Conservation (phyloP, 1,140 invertebrate genomes). For the Drosophila cardini region DNA sequence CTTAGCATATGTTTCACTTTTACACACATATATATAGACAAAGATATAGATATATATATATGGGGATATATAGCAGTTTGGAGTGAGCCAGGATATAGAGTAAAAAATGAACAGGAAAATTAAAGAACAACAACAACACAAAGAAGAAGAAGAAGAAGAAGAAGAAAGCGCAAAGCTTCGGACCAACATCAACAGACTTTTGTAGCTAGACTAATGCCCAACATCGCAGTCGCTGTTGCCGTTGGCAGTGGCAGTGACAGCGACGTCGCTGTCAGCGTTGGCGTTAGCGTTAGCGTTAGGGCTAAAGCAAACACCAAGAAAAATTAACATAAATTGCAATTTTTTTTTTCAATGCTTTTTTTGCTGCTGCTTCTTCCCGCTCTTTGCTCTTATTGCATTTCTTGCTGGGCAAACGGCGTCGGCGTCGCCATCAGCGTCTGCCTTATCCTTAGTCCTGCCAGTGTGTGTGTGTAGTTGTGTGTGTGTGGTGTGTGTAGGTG, state of each 20-base stretch:
- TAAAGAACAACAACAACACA: slow-evolving; percentile 1
- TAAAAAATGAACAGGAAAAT: slow-evolving; percentile 36
- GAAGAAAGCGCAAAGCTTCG: slow-evolving; percentile 35
- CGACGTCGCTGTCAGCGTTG: slow-evolving; percentile 1
- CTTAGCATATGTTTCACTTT: slow-evolving; percentile 56
- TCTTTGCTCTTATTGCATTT: slow-evolving; percentile 57
- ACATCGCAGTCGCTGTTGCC: not conserved
- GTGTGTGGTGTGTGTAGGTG: not conserved
- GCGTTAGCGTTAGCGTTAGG: slow-evolving; percentile 3
- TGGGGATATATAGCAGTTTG: not conserved
- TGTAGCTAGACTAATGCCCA: slow-evolving; percentile 16
- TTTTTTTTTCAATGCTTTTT: slow-evolving; percentile 26
- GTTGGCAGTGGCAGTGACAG: slow-evolving; percentile 14
- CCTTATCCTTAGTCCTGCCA: slow-evolving; percentile 66
- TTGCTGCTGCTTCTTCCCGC: not conserved
- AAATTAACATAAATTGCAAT: slow-evolving; percentile 82
- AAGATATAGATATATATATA: not conserved
- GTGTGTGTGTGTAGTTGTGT: no score
- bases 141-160: no score
- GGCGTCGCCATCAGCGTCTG: slow-evolving; percentile 18
- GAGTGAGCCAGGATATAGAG: slow-evolving; percentile 17
- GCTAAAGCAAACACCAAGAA: slow-evolving; percentile 69
- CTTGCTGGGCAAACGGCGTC: slow-evolving; percentile 17
- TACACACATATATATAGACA: not conserved
- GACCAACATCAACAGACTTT: slow-evolving; percentile 1